Conservation (phyloP, 2,113 vertebrate genomes). For the Nansenia antarctica region DNA sequence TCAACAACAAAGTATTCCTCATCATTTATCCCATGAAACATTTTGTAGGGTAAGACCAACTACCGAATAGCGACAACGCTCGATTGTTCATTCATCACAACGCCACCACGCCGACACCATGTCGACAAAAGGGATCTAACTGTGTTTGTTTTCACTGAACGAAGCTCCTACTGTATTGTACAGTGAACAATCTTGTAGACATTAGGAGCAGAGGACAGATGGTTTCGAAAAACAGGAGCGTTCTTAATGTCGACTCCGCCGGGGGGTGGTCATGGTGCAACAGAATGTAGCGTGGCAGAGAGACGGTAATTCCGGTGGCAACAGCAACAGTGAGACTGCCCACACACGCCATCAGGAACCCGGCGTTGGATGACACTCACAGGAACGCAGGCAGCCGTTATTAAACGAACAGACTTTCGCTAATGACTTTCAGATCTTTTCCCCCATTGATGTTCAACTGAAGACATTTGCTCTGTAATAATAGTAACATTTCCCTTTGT, state of each 20-base stretch:
- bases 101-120: no score
- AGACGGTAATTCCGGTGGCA: neutral
- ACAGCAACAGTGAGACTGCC: neutral
- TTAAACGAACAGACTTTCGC: neutral
- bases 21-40: no score
- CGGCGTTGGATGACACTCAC: neutral
- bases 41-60: no score
- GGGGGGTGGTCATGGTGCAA: constrained; percentile 10
- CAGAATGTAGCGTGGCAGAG: neutral
- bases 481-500: no score
- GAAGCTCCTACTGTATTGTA: no score
- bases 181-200: neutral
- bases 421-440: constrained; percentile 1
- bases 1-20: no score
- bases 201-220: constrained; percentile 15
- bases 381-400: neutral
- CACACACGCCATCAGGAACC: constrained; percentile 9
- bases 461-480: neutral
- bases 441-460: neutral
- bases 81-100: no score
- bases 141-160: no score
- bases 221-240: neutral
- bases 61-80: no score
- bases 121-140: no score
- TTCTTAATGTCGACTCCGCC: constrained; percentile 22